phyloP scores from a whole-genome alignment of 2,113 vertebrate species.

The Drymodes brunneopygia region DNA sequence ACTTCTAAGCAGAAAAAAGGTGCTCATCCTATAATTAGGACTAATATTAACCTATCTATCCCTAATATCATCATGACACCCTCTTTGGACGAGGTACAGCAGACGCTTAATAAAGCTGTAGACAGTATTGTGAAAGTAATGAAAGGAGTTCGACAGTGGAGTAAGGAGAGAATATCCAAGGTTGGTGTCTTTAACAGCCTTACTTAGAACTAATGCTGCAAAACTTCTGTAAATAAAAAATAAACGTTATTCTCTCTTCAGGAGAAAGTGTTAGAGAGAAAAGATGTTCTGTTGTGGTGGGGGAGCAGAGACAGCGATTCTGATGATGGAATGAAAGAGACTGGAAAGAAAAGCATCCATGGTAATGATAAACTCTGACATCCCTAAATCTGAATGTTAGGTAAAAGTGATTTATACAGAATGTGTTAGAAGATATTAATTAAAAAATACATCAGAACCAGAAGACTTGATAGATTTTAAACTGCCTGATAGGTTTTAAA shows the following conservation, averaged over 20 bases:
- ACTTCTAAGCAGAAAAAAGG: slow-evolving; percentile 59
- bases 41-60: slow-evolving; percentile 79
- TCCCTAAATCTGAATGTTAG: background rate
- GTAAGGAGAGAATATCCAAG: slow-evolving; percentile 81
- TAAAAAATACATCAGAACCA: background rate
- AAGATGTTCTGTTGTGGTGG: slow-evolving; percentile 60
- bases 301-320: slow-evolving; percentile 79
- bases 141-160: slow-evolving; percentile 90
- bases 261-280: slow-evolving; percentile 79
- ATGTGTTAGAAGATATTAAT: background rate
- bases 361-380: slow-evolving; percentile 67
- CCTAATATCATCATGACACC: slow-evolving; percentile 85
- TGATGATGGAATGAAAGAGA: slow-evolving; percentile 71
- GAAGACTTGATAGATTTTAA: background rate
- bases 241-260: slow-evolving; percentile 33
- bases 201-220: background rate
- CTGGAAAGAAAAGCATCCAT: slow-evolving; percentile 60
- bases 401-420: background rate
- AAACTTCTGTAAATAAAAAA: background rate
- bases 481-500: background rate
- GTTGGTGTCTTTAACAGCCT: slow-evolving; percentile 61
- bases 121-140: slow-evolving; percentile 82
- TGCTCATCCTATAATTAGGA: slow-evolving; percentile 79
- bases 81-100: slow-evolving; percentile 87
- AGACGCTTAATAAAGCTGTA: slow-evolving; percentile 81